Base-by-base conservation (phyloP, 2,113 vertebrate species). In the Oostethus manadensis region DNA sequence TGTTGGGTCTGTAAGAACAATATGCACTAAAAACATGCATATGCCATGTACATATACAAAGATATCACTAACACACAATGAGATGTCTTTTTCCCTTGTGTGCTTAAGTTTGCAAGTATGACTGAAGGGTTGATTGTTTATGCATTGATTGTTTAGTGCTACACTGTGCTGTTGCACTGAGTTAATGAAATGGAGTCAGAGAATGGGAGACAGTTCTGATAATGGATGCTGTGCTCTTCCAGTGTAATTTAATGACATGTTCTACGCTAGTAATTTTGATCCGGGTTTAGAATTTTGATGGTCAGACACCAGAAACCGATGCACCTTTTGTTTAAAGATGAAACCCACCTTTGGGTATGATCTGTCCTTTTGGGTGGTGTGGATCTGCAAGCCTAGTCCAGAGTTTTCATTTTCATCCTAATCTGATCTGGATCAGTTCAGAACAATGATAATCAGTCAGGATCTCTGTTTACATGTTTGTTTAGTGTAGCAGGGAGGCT, bases 1-100 rank as follows among this genome's bases (percentile, higher is more conserved):
- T 80, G 76, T 84, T 84, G 13, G 80, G 78, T 86, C 84, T 88
- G 85, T 88, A 84, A 90, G 80, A 80, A 89, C 84, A 88, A 82
- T 87, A 88, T 89, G 88, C 89, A 90, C 89, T 89, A 87, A 87
- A 73, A 88, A 87, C 81, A 88, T 87, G 87, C 83, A 87, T 84
- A 86, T 84, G 81, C 86, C 84, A 86, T 89, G 84, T 86, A 88
- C 86, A 85, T 86, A 86, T 85, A 87, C 86, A 86, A 87, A 90
- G 84, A 89, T 84, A 86, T 90, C 88, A 89, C 87, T 87, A 86
- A 89, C 87, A 79, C 79, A 81, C 80, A 87, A 85, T 64, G 83
- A 88, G 86, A 82, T 61, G 22, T 62, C 51, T 66, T 69, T 72
- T 56, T 62, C 68, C 21, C 58, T 69, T 64, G 40, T 74, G 63